Conservation (phyloP, 2,113 vertebrate species). For the Erpornis zantholeuca region DNA sequence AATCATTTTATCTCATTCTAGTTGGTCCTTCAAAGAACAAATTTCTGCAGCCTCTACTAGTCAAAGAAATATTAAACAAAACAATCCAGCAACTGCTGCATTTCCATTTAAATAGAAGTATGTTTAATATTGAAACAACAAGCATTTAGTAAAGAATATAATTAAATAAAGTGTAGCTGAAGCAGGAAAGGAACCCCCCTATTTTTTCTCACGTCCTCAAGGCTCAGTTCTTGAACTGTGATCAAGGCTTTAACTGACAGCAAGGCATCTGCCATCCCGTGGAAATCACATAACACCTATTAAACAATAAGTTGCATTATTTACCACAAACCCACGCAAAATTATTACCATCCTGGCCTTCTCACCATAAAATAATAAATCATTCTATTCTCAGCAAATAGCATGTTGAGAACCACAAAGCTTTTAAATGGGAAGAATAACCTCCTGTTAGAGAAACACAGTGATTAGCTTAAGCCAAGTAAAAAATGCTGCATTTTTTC, state of each 20-base stretch:
- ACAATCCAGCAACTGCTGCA: neutral
- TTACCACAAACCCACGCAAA: neutral
- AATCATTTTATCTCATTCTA: neutral
- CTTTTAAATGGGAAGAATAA: slow-evolving; percentile 11
- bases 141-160: neutral
- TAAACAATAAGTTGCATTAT: neutral
- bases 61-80: neutral
- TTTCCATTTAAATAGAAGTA: neutral
- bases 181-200: neutral
- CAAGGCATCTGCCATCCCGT: neutral
- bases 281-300: neutral
- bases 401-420: neutral
- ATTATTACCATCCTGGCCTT: neutral
- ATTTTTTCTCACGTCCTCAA: neutral
- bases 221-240: neutral
- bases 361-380: slow-evolving; percentile 13
- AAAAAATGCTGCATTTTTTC: neutral
- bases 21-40: neutral
- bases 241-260: neutral
- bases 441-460: neutral
- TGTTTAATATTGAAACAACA: neutral
- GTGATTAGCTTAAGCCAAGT: slow-evolving; percentile 26
- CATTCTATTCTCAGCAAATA: neutral
- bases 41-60: neutral
- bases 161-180: neutral